phyloP scores from a whole-genome alignment of 2,888 invertebrate species.

The Plebejus anna region DNA sequence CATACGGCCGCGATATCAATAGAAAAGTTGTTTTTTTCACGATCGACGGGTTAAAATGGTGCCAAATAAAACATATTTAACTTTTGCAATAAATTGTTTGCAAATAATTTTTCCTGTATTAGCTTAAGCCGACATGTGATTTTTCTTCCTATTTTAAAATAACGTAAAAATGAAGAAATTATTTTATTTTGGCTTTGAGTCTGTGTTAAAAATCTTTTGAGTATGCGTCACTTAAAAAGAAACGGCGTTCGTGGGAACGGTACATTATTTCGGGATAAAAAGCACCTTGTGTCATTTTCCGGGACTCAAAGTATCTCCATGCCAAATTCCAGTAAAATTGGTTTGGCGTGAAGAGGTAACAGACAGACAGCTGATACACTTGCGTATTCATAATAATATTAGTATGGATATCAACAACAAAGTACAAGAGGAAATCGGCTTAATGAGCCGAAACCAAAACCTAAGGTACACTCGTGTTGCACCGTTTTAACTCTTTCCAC shows the following conservation, averaged over 20 bases:
- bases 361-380: too few species aligned
- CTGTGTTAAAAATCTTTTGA: constrained; percentile 1
- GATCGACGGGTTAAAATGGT: too few species aligned
- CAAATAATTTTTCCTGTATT: neutral
- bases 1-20: too few species aligned
- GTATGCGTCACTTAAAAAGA: neutral
- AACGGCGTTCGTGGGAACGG: neutral
- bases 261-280: too few species aligned
- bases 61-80: too few species aligned
- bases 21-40: too few species aligned
- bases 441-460: constrained; percentile 46
- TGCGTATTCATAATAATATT: neutral
- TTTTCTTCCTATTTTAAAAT: neutral
- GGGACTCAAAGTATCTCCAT: too few species aligned
- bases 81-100: too few species aligned
- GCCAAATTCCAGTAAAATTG: too few species aligned
- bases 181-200: neutral
- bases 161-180: neutral
- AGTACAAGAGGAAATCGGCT: constrained; percentile 41
- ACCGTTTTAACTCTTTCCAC: constrained; percentile 70
- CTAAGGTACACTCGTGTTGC: constrained; percentile 45
- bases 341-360: too few species aligned
- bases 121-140: neutral
- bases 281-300: too few species aligned
- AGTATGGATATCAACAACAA: constrained; percentile 30